phyloP scores from a whole-genome alignment of 1,140 invertebrate species.

The Coelopa frigida region DNA sequence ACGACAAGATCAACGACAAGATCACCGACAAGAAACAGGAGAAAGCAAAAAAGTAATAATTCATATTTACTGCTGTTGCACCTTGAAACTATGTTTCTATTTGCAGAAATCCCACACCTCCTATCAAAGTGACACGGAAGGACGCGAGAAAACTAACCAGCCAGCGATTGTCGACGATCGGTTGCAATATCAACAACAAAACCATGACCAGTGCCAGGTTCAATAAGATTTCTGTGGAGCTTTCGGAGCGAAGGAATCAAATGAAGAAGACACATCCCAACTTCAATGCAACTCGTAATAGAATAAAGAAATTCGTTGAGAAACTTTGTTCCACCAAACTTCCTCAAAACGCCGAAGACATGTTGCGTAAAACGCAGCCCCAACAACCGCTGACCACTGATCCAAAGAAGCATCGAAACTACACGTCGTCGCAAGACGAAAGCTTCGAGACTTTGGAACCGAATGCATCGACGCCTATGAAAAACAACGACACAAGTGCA shows the following conservation, averaged over 20 bases:
- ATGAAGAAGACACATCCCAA: conserved; percentile 30
- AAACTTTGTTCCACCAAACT: conserved; percentile 32
- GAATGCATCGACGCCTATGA: neutral
- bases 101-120: conserved; percentile 5
- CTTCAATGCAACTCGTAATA: conserved; percentile 37
- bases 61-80: no score
- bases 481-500: neutral
- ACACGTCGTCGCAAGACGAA: no score
- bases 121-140: conserved; percentile 19
- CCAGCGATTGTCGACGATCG: conserved; percentile 17
- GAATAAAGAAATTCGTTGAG: conserved; percentile 38
- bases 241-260: conserved; percentile 25
- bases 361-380: conserved; percentile 25
- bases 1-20: neutral
- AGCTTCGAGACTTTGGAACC: no score
- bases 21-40: neutral
- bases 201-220: conserved; percentile 18
- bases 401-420: no score
- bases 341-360: conserved; percentile 17
- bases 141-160: conserved; percentile 28
- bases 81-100: no score
- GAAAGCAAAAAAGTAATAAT: neutral
- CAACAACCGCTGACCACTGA: conserved; percentile 19
- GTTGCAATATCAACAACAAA: conserved; percentile 24
- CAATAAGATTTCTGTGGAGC: conserved; percentile 20